Base-by-base conservation (phyloP, 1,140 invertebrate species). In the Panulirus ornatus region DNA sequence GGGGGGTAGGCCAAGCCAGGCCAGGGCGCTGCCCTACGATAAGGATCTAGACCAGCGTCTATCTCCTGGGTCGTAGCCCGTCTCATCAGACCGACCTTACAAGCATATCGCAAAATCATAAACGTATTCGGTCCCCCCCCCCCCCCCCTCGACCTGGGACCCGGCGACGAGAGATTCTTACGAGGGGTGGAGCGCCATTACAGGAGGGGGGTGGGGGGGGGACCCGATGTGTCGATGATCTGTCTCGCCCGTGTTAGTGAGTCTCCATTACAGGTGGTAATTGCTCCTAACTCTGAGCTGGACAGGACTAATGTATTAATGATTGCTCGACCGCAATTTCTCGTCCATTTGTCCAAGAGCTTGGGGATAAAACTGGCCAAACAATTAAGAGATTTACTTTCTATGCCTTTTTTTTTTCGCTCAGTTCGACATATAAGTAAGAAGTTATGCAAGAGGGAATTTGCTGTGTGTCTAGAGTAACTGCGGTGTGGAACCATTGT, bases 71-170 rank as follows among this genome's bases (percentile, higher is more conserved):
- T 36, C 47, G 30, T 36, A n/a, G n/a, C 9, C 47, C 1, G 75
- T n/a, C 27, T 22, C 38, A 47, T 14, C 30, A 8, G 36, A 8
- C 36, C 19, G 34, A 14, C 30, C 81, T 30, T 84, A 84, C 70
- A 70, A 70, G 81, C 81, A 47, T 84, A 84, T 70, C 81, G 70
- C 19, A 44, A 22, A 40, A 70, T 70, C 81, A 84, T 70, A 84
- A 70, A 70, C 54, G n/a, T 54, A 38, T 84, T 84, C 81, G 70
- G 81, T 66, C 70, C 27, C 81, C 81, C 81, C 54, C 42, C 58
- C 9, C n/a, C 8, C 34, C 19, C 70, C 70, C 34, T 73, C 51
- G 11, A 11, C 22, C 51, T n/a, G n/a, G n/a, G n/a, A n/a, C 51
- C 51, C 51, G 51, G 51, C 22, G 22, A 58, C 22, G 11, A 58